phyloP scores from a whole-genome alignment of 2,888 invertebrate genomes.

The Callinectes sapidus region DNA sequence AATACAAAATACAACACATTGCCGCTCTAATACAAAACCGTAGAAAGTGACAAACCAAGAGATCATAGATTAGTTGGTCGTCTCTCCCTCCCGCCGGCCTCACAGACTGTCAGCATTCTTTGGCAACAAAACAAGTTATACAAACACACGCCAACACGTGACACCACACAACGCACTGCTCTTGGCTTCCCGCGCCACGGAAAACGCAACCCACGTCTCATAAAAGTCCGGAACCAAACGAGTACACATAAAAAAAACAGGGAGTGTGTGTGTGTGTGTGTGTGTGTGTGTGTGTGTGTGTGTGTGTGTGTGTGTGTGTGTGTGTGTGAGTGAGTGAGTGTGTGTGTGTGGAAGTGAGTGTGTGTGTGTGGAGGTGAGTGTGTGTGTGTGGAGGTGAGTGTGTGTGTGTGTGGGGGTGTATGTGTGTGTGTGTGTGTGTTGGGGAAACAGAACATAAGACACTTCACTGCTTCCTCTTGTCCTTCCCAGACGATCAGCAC shows the following conservation, averaged over 20 bases:
- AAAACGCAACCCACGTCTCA: not conserved
- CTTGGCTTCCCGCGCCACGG: not conserved
- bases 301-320: not conserved
- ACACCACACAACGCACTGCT: not conserved
- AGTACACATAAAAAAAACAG: constrained; percentile 13
- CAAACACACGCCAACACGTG: constrained; percentile 37
- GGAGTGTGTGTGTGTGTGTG: not conserved
- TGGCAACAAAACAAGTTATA: constrained; percentile 66
- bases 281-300: not conserved
- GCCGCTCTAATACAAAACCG: not conserved
- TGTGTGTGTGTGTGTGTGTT: not conserved
- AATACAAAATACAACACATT: not conserved
- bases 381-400: not conserved
- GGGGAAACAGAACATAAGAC: not conserved
- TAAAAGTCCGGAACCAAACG: not conserved
- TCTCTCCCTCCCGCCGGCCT: constrained; percentile 53
- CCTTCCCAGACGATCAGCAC: not conserved
- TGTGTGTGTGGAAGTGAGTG: not conserved
- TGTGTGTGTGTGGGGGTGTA: not conserved
- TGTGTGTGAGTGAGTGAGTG: not conserved
- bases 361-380: not conserved
- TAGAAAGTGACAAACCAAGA: constrained; percentile 2
- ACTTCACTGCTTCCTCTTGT: not conserved
- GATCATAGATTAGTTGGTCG: not conserved
- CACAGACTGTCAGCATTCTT: constrained; percentile 65